Conservation (phyloP, 2,797 vertebrate species). For the Philypnodon macrostomus region DNA sequence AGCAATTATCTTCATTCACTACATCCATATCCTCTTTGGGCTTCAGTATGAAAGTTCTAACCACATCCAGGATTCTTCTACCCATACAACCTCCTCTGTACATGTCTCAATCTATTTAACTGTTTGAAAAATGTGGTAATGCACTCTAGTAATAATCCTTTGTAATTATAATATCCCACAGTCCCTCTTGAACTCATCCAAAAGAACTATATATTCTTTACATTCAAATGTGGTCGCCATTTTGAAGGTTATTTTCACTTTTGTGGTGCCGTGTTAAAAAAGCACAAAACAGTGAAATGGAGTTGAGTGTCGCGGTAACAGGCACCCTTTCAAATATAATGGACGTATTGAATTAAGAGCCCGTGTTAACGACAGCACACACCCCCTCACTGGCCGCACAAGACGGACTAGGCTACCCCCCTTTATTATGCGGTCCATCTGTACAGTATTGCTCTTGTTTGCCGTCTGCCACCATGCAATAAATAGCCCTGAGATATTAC, state of each 20-base stretch:
- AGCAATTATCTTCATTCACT: too few relatives aligned
- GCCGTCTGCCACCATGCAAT: conserved; percentile 36
- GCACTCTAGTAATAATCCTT: too few relatives aligned
- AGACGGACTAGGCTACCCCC: conserved; percentile 34
- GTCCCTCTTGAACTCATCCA: too few relatives aligned
- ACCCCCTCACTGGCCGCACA: conserved; percentile 37
- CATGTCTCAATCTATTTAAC: too few relatives aligned
- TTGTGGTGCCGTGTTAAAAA: conserved; percentile 30
- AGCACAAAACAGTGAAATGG: conserved; percentile 53
- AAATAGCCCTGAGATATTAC: conserved; percentile 39
- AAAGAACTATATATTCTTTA: too few relatives aligned
- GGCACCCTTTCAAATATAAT: conserved; percentile 62
- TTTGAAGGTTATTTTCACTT: conserved; percentile 43
- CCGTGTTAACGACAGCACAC: conserved; percentile 44
- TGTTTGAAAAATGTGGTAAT: too few relatives aligned
- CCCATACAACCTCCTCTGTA: too few relatives aligned
- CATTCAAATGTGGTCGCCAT: conserved; percentile 51
- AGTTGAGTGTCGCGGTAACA: conserved; percentile 44
- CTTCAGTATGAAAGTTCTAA: too few relatives aligned
- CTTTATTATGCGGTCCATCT: conserved; percentile 48
- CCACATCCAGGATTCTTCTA: too few relatives aligned
- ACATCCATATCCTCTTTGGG: too few relatives aligned
- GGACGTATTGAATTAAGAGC: conserved; percentile 68
- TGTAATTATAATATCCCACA: neutral
- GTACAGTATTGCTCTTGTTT: conserved; percentile 31